phyloP scores from a whole-genome alignment of 2,888 invertebrate species.

The Ecliptopera silaceata region DNA sequence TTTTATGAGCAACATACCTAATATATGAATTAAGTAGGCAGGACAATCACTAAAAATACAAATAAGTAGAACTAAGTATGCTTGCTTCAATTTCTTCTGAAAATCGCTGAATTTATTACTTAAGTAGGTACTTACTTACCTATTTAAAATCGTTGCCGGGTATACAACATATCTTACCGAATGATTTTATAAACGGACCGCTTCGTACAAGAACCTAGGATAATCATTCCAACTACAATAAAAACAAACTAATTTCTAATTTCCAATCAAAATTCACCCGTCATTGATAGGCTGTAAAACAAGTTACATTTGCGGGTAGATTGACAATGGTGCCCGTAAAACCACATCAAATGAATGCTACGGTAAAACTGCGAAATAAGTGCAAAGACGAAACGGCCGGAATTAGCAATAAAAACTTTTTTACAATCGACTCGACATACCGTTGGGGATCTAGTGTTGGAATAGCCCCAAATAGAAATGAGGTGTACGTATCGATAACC shows the following conservation, averaged over 20 bases:
- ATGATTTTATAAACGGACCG: too few relatives aligned
- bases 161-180: too few relatives aligned
- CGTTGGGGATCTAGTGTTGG: slow-evolving; percentile 38
- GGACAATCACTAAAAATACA: too few relatives aligned
- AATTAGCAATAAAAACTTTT: slow-evolving; percentile 81
- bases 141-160: too few relatives aligned
- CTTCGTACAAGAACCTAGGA: background rate
- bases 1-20: too few relatives aligned
- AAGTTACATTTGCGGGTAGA: slow-evolving; percentile 49
- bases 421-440: slow-evolving; percentile 67
- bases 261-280: slow-evolving; percentile 45
- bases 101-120: too few relatives aligned
- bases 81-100: too few relatives aligned
- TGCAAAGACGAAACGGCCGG: slow-evolving; percentile 49
- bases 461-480: slow-evolving; percentile 36
- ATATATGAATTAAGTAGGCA: too few relatives aligned
- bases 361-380: slow-evolving; percentile 52
- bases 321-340: slow-evolving; percentile 55
- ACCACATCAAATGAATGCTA: slow-evolving; percentile 24
- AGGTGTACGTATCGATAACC: slow-evolving; percentile 14
- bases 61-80: too few relatives aligned
- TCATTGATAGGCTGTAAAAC: slow-evolving; percentile 28
- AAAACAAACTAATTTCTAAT: slow-evolving; percentile 25
- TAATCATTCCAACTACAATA: slow-evolving; percentile 2
- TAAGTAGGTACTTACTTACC: too few relatives aligned